Conservation (phyloP, 1,140 invertebrate genomes). For the Zaprionus nigranus region DNA sequence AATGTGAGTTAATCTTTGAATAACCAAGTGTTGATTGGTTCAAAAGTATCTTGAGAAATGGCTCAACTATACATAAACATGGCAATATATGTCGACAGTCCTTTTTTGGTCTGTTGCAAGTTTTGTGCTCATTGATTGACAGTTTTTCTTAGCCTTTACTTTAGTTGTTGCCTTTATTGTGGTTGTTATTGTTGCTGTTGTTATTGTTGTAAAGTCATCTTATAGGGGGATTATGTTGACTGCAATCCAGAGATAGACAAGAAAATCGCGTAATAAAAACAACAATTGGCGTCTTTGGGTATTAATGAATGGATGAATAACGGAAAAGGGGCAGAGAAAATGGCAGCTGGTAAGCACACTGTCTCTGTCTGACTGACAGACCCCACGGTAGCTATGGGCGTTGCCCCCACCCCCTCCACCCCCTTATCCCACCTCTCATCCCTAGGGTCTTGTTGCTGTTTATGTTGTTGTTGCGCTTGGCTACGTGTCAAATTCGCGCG, state of each 20-base stretch:
- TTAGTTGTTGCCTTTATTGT: constrained; percentile 18
- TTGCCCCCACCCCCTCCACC: not conserved
- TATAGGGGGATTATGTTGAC: constrained; percentile 66
- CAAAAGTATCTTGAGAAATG: constrained; percentile 26
- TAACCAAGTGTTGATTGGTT: constrained; percentile 17
- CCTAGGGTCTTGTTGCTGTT: constrained; percentile 29
- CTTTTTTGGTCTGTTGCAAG: constrained; percentile 13
- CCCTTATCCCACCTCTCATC: not conserved
- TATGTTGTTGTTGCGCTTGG: constrained; percentile 67
- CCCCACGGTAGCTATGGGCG: constrained; percentile 39
- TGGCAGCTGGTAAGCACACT: constrained; percentile 11
- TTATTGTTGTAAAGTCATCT: constrained; percentile 36
- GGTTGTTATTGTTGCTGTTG: constrained; percentile 25
- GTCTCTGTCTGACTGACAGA: constrained; percentile 45
- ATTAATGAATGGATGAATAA: constrained; percentile 73
- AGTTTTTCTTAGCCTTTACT: constrained; percentile 33
- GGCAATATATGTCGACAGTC: constrained; percentile 16
- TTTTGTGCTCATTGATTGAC: constrained; percentile 46
- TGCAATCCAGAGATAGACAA: constrained; percentile 55
- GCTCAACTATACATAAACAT: constrained; percentile 45
- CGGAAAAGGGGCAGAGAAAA: not conserved
- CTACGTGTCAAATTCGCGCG: constrained; percentile 70
- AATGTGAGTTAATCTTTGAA: not conserved
- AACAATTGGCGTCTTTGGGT: constrained; percentile 60
- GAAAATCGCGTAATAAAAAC: constrained; percentile 72